Conservation (phyloP, 1,140 invertebrate genomes). For the Formica selysi region DNA sequence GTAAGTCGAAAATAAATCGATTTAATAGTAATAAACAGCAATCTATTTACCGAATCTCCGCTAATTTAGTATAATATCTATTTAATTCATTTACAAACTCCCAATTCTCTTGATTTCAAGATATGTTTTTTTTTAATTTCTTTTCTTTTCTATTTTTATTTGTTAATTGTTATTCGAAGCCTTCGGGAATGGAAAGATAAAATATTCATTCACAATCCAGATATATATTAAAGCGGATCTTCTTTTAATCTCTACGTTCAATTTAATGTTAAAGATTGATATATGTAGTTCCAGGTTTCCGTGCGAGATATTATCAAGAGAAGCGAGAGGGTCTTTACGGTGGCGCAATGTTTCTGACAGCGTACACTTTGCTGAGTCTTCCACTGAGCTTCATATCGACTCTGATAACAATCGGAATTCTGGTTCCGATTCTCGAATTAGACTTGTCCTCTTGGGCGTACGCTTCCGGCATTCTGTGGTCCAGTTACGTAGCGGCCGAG, state of each 20-base stretch:
- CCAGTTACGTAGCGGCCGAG: conserved; percentile 93
- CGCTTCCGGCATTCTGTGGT: conserved; percentile 89
- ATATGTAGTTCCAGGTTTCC: conserved; percentile 91
- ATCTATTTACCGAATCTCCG: neutral
- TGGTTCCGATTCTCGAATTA: conserved; percentile 82
- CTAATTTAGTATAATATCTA: neutral
- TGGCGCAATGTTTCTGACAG: conserved; percentile 93
- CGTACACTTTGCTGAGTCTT: conserved; percentile 92
- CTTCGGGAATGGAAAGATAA: neutral
- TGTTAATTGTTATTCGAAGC: neutral
- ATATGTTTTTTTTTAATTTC: neutral
- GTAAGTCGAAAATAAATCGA: conserved; percentile 86
- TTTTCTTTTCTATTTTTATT: neutral
- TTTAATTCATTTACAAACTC: neutral
- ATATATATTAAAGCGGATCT: neutral
- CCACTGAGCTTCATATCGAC: conserved; percentile 91
- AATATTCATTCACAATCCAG: neutral
- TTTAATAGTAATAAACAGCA: neutral
- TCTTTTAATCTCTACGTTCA: neutral
- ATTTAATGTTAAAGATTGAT: conserved; percentile 10
- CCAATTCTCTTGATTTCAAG: neutral
- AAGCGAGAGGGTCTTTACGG: conserved; percentile 94
- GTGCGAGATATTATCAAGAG: conserved; percentile 96
- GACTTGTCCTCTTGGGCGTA: conserved; percentile 81
- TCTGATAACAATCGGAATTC: conserved; percentile 82